Base-by-base conservation (phyloP, 2,888 invertebrate species). In the Dryomyza anilis region DNA sequence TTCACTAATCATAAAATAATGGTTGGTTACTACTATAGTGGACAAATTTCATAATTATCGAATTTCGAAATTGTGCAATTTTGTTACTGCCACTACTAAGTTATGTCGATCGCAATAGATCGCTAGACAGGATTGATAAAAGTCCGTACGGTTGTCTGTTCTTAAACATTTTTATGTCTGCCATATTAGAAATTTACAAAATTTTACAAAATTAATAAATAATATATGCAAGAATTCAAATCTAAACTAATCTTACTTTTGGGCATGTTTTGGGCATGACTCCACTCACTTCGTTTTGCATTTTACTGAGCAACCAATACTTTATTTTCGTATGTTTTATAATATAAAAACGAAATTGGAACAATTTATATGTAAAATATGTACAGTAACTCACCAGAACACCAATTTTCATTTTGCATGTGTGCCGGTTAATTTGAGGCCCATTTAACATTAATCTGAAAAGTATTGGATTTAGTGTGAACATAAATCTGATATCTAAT, bases 121-220 rank as follows among this genome's bases (percentile, higher is more conserved):
- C 29, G 8, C 12, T 48, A 10, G 19, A 16, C 19, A 53, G 23
- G 45, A 62, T 45, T 61, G 57, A 57, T 56, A 60, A 64, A 59
- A 39, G 76, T 78, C 77, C 76, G 78, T 76, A 76, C 78, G 80
- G 80, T 79, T 80, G 80, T 79, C 79, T 79, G 79, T 80, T 75
- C 76, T 77, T 79, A 78, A 79, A 79, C 80, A 79, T 79, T 79
- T 79, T 79, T 80, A 79, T 80, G 77, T 78, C 79, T 79, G 77
- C 79, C 79, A 78, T 69, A 73, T 75, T 72, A 71, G 72, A 72
- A 75, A 71, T 72, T 74, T 72, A 76, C 71, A 67, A 33, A n/a
- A 7, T 55, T 30, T 55, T 55, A 16, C 29, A 33, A 36, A 16
- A 36, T 21, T 55, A 36, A 19, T 19, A 25, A 55, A 33, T 19